Conservation (phyloP, 2,888 invertebrate species). For the Omphaloscelis lunosa region DNA sequence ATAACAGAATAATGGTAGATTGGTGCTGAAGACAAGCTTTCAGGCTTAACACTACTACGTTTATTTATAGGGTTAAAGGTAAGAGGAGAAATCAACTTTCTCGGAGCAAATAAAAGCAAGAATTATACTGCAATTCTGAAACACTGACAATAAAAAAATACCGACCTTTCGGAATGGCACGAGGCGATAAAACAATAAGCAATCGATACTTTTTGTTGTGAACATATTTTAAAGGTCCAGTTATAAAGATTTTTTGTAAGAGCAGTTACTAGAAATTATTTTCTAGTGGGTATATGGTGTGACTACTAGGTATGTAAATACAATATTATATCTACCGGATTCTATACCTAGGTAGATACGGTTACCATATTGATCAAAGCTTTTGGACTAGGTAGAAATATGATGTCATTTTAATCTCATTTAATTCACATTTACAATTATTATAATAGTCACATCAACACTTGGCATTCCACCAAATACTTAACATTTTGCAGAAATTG, state of each 20-base stretch:
- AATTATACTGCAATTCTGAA: constrained; percentile 69
- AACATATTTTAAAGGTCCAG: constrained; percentile 35
- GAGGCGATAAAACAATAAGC: constrained; percentile 75
- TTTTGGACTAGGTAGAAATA: background rate
- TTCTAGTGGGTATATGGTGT: background rate
- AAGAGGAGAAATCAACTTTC: constrained; percentile 66
- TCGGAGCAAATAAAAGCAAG: constrained; percentile 68
- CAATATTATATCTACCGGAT: background rate
- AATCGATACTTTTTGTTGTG: constrained; percentile 70
- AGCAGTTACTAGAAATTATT: background rate
- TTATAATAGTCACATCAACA: constrained; percentile 18
- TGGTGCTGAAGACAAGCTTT: constrained; percentile 51
- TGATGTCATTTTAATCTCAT: background rate
- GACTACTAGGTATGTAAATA: background rate
- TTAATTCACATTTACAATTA: constrained; percentile 25
- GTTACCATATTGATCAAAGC: background rate
- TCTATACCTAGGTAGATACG: too few species aligned
- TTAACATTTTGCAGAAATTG: constrained; percentile 34
- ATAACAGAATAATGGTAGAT: constrained; percentile 47
- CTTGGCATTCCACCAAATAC: constrained; percentile 40
- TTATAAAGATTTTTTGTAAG: constrained; percentile 12
- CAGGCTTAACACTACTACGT: constrained; percentile 31
- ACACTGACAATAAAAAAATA: constrained; percentile 76
- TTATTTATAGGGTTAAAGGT: constrained; percentile 64
- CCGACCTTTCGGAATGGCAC: constrained; percentile 72